These are phyloP conservation scores for Drosophila pseudoobscura DNA, from an alignment of 1,140 invertebrate species.

Conservation along the genomic window DNA sequence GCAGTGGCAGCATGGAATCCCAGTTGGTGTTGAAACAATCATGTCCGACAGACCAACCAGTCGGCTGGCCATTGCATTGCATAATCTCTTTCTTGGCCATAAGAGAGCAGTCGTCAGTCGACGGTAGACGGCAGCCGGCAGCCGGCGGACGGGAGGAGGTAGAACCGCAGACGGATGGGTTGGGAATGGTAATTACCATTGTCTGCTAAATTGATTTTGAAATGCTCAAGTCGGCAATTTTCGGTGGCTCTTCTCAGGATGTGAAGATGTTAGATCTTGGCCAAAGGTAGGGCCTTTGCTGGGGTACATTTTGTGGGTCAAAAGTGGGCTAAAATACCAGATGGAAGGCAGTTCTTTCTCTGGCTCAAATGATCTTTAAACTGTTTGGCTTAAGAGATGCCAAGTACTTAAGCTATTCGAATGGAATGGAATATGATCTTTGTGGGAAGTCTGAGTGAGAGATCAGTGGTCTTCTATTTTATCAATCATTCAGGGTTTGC, in stretches of 20 bases:
- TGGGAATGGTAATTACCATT: constrained; percentile 35
- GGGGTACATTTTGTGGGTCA: constrained; percentile 48
- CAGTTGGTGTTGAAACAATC: constrained; percentile 72
- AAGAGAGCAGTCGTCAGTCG: constrained; percentile 10
- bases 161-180: constrained; percentile 19
- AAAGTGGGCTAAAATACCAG: constrained; percentile 10
- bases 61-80: constrained; percentile 65
- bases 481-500: no score
- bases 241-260: constrained; percentile 47
- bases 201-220: constrained; percentile 73
- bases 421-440: no score
- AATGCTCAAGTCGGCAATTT: constrained; percentile 59
- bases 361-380: constrained; percentile 40
- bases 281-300: constrained; percentile 17
- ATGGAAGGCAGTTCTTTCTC: constrained; percentile 14
- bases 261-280: constrained; percentile 31
- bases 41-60: constrained; percentile 38
- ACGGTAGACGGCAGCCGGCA: no score
- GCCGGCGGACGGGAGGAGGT: no score
- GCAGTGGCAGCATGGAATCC: no score
- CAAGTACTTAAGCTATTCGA: no score
- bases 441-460: no score
- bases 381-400: constrained; percentile 19
- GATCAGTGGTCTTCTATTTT: no score
- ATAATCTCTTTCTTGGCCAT: constrained; percentile 53